These are phyloP conservation scores for Actinemys pallida DNA, from an alignment of 2,113 vertebrate genomes.

Conservation along the genomic window DNA sequence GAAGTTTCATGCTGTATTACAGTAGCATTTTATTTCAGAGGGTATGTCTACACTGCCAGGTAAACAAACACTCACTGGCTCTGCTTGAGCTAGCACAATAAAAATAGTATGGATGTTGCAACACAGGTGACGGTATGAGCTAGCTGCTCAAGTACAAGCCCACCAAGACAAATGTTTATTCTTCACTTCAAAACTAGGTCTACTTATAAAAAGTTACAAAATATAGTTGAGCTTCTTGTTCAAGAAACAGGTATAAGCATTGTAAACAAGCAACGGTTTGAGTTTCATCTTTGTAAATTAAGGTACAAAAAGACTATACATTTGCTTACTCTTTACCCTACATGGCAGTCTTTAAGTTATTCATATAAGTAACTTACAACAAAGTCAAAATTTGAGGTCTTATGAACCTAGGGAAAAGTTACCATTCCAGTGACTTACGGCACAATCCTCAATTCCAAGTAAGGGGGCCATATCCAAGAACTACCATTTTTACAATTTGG, in stretches of 20 bases:
- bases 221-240: not conserved
- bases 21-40: not conserved
- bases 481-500: not conserved
- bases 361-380: fast-evolving
- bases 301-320: not conserved
- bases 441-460: not conserved
- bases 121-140: not conserved
- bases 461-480: not conserved
- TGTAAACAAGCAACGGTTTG: not conserved
- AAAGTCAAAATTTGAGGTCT: not conserved
- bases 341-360: fast-evolving
- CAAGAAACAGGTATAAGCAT: not conserved
- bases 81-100: not conserved
- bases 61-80: not conserved
- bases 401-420: not conserved
- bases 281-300: not conserved
- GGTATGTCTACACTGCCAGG: not conserved
- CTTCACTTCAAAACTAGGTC: not conserved
- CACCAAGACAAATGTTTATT: not conserved
- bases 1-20: not conserved
- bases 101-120: not conserved
- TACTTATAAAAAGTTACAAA: not conserved
- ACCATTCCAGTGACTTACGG: not conserved
- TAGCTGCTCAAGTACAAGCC: not conserved
- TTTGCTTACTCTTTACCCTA: fast-evolving